Base-by-base conservation (phyloP, 2,888 invertebrate species). In the Zygaena filipendulae region DNA sequence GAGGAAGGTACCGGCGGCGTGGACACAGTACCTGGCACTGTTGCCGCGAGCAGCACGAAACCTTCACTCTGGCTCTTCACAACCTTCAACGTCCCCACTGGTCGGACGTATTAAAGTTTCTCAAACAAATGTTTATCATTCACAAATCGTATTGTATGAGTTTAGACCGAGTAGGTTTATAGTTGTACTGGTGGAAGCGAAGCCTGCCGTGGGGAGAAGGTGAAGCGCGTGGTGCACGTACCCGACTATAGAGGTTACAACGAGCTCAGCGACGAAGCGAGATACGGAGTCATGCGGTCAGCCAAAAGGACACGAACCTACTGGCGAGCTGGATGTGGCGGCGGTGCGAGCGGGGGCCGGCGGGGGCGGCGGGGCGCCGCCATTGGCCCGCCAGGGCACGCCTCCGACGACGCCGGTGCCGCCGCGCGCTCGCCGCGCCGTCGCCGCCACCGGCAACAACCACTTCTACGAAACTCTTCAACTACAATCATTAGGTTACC, bases 251-350 rank as follows among this genome's bases (percentile, higher is more conserved):
- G 61, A 58, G 67, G 53, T 68, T 68, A 74, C 68, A 68, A 69
- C 69, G 61, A 72, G 69, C 64, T 63, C 69, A 72, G 77, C 79
- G 64, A 68, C 75, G 74, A 80, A 81, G 80, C 81, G 62, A 71
- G 57, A 75, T 79, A 70, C 77, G 77, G 77, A 81, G 80, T 79
- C 80, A 80, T 80, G 80, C 81, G 80, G 80, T 80, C 80, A 80
- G 80, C 80, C 79, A 75, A 79, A 75, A 75, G 77, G 80, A 80
- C 79, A 72, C 79, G 75, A 80, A 79, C 80, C 81, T 81, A 81
- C 81, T 75, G 79, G 70, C 68, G 61, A 59, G 64, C 62, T 61
- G 64, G 68, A 66, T 62, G 70, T 59, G 47, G 52, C 57, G 58
- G 59, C 57, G 55, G 48, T 52, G 59, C 45, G 45, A 41, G 47